Conservation (phyloP, 92 coral and sea anemone species). For the Desmophyllum pertusum region DNA sequence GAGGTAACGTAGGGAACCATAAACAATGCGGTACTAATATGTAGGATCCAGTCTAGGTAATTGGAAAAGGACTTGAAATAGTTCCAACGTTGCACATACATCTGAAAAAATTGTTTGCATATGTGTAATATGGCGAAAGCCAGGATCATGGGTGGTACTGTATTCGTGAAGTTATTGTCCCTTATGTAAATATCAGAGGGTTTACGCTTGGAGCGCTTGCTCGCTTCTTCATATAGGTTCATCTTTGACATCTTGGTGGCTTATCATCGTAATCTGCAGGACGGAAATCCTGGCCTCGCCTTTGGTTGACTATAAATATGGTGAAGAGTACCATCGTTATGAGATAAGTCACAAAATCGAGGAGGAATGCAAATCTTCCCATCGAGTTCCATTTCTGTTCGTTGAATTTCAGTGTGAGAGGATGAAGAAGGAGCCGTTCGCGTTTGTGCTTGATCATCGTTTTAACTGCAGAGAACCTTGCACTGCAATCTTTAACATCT, state of each 20-base stretch:
- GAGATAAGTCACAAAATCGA: constrained; percentile 58
- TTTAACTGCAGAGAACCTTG: constrained; percentile 60
- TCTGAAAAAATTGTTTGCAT: constrained; percentile 72
- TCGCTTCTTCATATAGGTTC: background rate
- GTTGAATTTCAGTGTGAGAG: constrained; percentile 67
- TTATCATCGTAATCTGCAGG: background rate
- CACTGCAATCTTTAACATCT: constrained; percentile 34
- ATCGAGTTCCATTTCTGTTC: constrained; percentile 65
- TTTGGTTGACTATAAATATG: constrained; percentile 53
- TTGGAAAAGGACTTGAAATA: constrained; percentile 69
- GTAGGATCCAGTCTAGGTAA: constrained; percentile 67
- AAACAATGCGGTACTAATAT: constrained; percentile 57
- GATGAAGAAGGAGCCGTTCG: constrained; percentile 72
- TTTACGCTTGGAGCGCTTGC: constrained; percentile 24
- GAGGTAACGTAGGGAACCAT: constrained; percentile 67
- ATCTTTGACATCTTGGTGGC: background rate
- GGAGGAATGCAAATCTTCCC: constrained; percentile 51
- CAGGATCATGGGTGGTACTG: constrained; percentile 35
- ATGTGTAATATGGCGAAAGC: constrained; percentile 61
- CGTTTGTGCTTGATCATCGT: constrained; percentile 64
- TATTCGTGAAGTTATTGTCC: background rate
- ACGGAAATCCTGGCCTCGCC: constrained; percentile 36
- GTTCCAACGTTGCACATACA: constrained; percentile 59
- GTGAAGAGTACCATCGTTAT: constrained; percentile 50
- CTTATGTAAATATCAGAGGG: constrained; percentile 20